phyloP scores from a whole-genome alignment of 1,140 invertebrate species.

The Tetramorium alpestre region DNA sequence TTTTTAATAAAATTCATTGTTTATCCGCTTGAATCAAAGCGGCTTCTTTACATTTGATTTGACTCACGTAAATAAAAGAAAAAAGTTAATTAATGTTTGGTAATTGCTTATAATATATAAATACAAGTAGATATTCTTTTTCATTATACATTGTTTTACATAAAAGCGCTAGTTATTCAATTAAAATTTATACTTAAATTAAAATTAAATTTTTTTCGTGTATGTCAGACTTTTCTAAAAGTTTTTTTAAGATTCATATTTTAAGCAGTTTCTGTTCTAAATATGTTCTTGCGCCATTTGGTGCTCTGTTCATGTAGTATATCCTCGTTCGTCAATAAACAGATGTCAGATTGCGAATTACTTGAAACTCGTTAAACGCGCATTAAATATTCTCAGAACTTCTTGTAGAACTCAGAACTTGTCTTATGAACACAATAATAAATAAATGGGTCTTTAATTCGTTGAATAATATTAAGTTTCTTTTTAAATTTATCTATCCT shows the following conservation, averaged over 20 bases:
- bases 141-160: neutral
- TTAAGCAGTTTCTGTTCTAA: neutral
- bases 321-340: neutral
- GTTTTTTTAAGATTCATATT: neutral
- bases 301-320: neutral
- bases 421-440: conserved; percentile 18
- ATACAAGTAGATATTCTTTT: neutral
- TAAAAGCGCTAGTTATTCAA: neutral
- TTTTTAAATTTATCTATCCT: neutral
- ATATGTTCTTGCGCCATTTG: neutral
- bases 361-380: neutral
- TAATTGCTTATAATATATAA: neutral
- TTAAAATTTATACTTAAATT: neutral
- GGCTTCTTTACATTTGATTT: neutral
- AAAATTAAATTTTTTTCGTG: neutral
- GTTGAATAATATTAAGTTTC: neutral
- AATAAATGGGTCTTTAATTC: neutral
- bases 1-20: conserved; percentile 5
- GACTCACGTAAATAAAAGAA: neutral
- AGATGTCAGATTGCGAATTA: conserved; percentile 17
- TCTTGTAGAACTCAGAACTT: neutral
- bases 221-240: neutral
- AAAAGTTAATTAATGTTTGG: neutral
- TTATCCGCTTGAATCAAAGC: neutral
- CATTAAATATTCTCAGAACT: conserved; percentile 33